Evolutionary conservation across 2,888 invertebrate genomes (phyloP), one percentile per base, ranked within the genome.

Genomic region (Hypselothyrea guttata): DNA sequence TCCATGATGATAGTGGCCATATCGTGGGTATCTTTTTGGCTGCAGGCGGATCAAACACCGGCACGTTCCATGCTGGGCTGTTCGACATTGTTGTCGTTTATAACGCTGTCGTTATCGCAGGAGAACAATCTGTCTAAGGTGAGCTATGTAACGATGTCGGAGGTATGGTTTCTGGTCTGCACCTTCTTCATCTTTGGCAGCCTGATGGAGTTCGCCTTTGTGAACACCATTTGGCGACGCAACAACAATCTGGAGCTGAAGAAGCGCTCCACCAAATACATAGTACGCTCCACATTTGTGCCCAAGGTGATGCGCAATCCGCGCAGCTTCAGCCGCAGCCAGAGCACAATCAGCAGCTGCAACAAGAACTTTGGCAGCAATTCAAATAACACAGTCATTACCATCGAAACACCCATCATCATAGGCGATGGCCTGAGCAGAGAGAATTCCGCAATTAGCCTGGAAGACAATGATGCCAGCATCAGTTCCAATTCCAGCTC

Each of bases 21-120:
- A 81, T 96, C 96, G 0, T 96, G 96, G 96, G 96, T 96, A 4
- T 95, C 96, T 1, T 96, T 96, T 88, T 96, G 96, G 96, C 90
- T 96, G 49, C 96, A 96, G 89, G 94, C 96, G 44, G 96, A 96
- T 86, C 95, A 96, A 18, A 93, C 95, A 4, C 94, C 96, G 0
- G 96, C 96, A 7, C 92, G 96, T 75, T 94, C 95, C 52, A 94
- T 94, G 53, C 90, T 96, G 76, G 96, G 95, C 22, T 95, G 96
- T 11, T 94, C 95, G 72, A 96, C 96, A 0, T 94, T 96, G 93
- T 91, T 96, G 71, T 95, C 96, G 33, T 96, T 96, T 84, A 96
- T 96, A 82, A 96, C 96, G 4, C 91, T 96, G 65, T 95, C 96
- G n/a, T 94, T 95, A 9, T 95, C 95, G 38, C 94, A 96, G 75